Evolutionary conservation across 2,888 invertebrate genomes (phyloP).

Genomic region (Hydropsyche betteni): DNA sequence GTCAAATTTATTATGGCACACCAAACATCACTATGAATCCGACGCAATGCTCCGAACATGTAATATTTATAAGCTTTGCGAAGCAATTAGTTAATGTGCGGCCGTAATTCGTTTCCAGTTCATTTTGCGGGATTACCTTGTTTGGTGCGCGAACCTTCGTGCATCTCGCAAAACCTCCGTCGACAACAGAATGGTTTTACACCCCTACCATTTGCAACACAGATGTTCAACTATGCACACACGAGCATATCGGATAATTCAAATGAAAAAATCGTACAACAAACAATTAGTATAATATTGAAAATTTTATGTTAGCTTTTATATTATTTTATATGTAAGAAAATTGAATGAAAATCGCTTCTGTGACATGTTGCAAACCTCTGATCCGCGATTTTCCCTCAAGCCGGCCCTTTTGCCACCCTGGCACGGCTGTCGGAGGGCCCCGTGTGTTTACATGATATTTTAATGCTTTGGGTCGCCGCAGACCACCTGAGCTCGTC

Average conservation of each 20-base stretch:
- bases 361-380: no score
- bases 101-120: conserved; percentile 36
- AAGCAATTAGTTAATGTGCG: conserved; percentile 23
- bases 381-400: no score
- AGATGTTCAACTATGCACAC: no score
- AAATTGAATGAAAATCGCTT: no score
- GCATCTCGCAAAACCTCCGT: conserved; percentile 33
- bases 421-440: background rate
- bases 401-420: background rate
- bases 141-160: conserved; percentile 33
- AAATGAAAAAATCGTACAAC: no score
- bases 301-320: no score
- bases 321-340: no score
- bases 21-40: background rate
- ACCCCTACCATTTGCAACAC: background rate
- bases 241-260: no score
- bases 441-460: conserved; percentile 46
- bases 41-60: background rate
- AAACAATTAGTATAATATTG: no score
- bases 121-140: conserved; percentile 38
- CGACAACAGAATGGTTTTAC: conserved; percentile 21
- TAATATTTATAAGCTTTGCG: conserved; percentile 9
- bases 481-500: conserved; percentile 44
- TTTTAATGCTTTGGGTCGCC: conserved; percentile 46
- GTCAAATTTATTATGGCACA: no score